These are phyloP conservation scores for Hypomesus transpacificus DNA, from an alignment of 2,113 vertebrate species.

Conservation along the genomic window DNA sequence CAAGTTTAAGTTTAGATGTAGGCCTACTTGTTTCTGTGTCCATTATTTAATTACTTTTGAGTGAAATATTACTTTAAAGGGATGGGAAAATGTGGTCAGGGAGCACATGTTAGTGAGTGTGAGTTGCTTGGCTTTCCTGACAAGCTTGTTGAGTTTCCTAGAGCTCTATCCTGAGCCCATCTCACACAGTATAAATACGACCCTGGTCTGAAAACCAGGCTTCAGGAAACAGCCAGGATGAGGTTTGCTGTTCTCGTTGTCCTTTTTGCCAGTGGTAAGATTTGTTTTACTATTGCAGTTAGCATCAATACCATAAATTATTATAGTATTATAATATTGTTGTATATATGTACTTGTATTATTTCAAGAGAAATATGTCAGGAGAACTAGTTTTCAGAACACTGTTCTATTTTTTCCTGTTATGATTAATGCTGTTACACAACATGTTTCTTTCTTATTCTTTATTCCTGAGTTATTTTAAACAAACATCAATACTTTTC, in stretches of 20 bases:
- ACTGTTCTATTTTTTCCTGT: neutral
- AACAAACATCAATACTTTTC: neutral
- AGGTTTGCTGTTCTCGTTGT: conserved; percentile 59
- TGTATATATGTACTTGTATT: neutral
- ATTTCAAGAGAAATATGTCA: neutral
- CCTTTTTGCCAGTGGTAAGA: conserved; percentile 57
- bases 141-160: conserved; percentile 26
- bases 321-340: neutral
- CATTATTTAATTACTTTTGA: neutral
- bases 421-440: neutral
- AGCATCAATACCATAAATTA: neutral
- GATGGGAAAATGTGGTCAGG: conserved; percentile 47
- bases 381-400: neutral
- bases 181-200: conserved; percentile 52
- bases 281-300: neutral
- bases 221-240: conserved; percentile 49
- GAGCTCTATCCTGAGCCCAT: neutral
- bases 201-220: neutral
- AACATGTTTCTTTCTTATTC: neutral
- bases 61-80: neutral
- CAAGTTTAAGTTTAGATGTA: no score
- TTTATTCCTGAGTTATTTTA: neutral
- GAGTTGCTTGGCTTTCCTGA: conserved; percentile 32
- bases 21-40: no score
- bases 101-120: conserved; percentile 28